phyloP scores from a whole-genome alignment of 1,140 invertebrate species.

The Drosophila repleta region DNA sequence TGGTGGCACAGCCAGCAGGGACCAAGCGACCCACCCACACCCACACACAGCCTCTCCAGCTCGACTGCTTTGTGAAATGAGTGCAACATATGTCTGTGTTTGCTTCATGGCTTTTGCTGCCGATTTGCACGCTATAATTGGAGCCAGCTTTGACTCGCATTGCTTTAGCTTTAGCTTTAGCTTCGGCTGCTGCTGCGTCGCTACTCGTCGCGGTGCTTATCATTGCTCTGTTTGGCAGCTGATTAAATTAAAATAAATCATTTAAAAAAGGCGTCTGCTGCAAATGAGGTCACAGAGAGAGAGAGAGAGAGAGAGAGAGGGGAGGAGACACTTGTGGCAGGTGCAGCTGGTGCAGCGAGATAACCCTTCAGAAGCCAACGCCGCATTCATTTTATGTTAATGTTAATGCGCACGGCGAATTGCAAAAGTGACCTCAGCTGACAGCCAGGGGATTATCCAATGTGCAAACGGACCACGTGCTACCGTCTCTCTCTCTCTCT shows the following conservation, averaged over 20 bases:
- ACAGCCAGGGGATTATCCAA: slow-evolving; percentile 70
- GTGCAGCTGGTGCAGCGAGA: slow-evolving; percentile 45
- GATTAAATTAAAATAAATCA: slow-evolving; percentile 80
- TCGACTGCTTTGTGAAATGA: slow-evolving; percentile 60
- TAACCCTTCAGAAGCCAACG: slow-evolving; percentile 42
- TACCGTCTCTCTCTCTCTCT: too few relatives aligned
- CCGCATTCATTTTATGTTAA: slow-evolving; percentile 40
- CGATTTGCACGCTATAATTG: slow-evolving; percentile 77
- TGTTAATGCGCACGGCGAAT: slow-evolving; percentile 41
- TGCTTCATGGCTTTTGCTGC: slow-evolving; percentile 69
- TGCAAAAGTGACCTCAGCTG: slow-evolving; percentile 68
- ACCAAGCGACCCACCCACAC: not conserved
- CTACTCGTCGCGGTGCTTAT: slow-evolving; percentile 57
- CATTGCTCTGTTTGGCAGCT: slow-evolving; percentile 77
- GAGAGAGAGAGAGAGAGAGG: not conserved
- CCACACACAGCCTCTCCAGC: not conserved
- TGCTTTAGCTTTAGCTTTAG: slow-evolving; percentile 1
- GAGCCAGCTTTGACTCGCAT: slow-evolving; percentile 48
- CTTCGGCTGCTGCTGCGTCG: not conserved
- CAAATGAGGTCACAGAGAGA: slow-evolving; percentile 41
- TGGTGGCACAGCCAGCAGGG: slow-evolving; percentile 31
- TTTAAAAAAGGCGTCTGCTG: slow-evolving; percentile 60
- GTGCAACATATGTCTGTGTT: slow-evolving; percentile 73
- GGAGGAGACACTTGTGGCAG: slow-evolving; percentile 39
- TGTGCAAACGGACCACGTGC: slow-evolving; percentile 62